Base-by-base conservation (phyloP, 2,113 vertebrate genomes). In the Melanerpes formicivorus region DNA sequence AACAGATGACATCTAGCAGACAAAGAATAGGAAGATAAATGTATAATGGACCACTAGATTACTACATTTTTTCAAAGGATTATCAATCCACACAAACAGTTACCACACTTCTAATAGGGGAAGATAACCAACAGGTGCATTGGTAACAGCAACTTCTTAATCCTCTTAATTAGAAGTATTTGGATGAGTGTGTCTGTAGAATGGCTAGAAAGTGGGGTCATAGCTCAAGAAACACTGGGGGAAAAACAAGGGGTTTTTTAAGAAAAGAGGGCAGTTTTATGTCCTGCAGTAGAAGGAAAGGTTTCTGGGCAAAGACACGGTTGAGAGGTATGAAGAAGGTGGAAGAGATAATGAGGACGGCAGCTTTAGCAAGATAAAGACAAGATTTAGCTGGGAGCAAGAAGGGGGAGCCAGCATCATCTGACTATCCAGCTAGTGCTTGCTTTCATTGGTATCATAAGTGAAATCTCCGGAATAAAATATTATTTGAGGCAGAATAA, bases 381-480 rank as follows among this genome's bases (percentile, higher is more conserved):
- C 23, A 65, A 81, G 63, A 75, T 27, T 25, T 22, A 84, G 23
- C 75, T 67, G 75, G 75, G 71, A 90, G 60, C n/a, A 79, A 55
- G 17, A 50, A 94, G 50, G 2, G 55, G 37, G 14, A 90, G 52
- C 34, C 80, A 87, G 40, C 42, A 73, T 22, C 23, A 1, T 69
- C 13, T 60, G 81, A 84, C 60, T 76, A 42, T 26, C 22, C 79
- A 89, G 80, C 19, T 48, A 73, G 54, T 81, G 50, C 52, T 81
- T 88, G 40, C 60, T 82, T 62, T 75, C 60, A n/a, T 11, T 70
- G 48, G 5, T 44, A 55, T 59, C 54, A 9, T 65, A 91, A 54
- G 29, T 46, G 70, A 93, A 90, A 87, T 78, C 80, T 91, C 62
- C 80, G 64, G 34, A 89, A 72, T 79, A 93, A 82, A 86, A 84